Evolutionary conservation across 2,888 invertebrate species (phyloP), one percentile per base, ranked within the genome.

Genomic region (Sipha maydis): DNA sequence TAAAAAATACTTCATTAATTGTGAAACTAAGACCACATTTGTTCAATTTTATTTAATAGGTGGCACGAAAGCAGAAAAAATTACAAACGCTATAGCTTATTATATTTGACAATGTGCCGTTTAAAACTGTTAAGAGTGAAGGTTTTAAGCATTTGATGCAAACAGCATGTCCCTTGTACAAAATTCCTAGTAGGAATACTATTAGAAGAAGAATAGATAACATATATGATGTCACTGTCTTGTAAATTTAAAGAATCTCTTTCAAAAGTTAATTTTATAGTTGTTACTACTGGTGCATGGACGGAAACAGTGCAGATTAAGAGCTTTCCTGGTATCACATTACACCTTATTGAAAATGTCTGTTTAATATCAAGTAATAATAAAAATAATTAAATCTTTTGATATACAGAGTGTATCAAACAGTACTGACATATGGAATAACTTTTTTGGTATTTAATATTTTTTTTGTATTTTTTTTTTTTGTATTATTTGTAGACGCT

Each of bases 61-160:
- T n/a, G n/a, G n/a, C n/a, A n/a, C n/a, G n/a, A n/a, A n/a, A n/a
- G n/a, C n/a, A n/a, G n/a, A n/a, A n/a, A n/a, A n/a, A n/a, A n/a
- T n/a, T n/a, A n/a, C 76, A 0, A 76, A 76, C 14, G n/a, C 25
- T 1, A 76, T 76, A 14, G 3, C n/a, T 4, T 76, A 41, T 11
- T 76, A 41, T 3, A 76, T 76, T 76, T 76, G 76, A 76, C 8
- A 76, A 76, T 76, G 41, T 76, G 5, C 38, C 75, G 14, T 76
- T 76, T 25, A 41, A 76, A 41, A 76, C 41, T 11, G 76, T 41
- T 0, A n/a, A 76, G 41, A 76, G 25, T 76, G n/a, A 76, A 25
- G 76, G 41, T 19, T 76, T 76, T n/a, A n/a, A 41, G 11, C 3
- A 41, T 76, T 14, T 76, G 41, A 76, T 76, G n/a, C 25, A 76